Evolutionary conservation across 2,888 invertebrate genomes (phyloP), one percentile per base, ranked within the genome.

Genomic region (Ochlodes sylvanus): DNA sequence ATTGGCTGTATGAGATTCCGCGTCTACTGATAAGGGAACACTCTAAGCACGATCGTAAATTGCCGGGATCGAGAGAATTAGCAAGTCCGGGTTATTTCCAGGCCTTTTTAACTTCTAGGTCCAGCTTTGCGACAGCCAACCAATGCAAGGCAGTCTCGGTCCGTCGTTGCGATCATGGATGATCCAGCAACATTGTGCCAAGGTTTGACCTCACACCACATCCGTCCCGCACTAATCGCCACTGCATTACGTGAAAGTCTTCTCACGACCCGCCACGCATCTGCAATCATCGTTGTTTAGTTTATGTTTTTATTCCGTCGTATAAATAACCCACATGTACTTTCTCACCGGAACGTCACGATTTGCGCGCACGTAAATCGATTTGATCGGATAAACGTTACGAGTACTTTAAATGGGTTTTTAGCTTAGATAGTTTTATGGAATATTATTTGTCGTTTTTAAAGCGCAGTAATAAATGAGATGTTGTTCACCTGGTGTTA

Each of bases 181-280:
- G 14, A 10, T 12, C 14, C n/a, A n/a, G 52, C 52, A 50, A 50
- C 57, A 32, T 27, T 15, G 44, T 42, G 10, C 44, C 5, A 27
- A 27, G 17, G 14, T 27, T 21, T 7, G 34, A 34, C 67, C 68
- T 69, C 72, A 68, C 71, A 70, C 70, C 15, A 65, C 50, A 65
- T 57, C 64, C 64, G 64, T 19, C 34, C 61, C 57, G 38, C 19
- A 15, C 64, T 65, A 57, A 65, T 65, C 64, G 47, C 47, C 56
- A 56, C 52, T 62, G 19, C 52, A 55, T 52, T 44, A 64, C 57
- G 64, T 57, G 64, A 65, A 65, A 65, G 64, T 65, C 32, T 65
- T 65, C 64, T 65, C 64, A 65, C 64, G 64, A 65, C 64, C 57
- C 42, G n/a, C 55, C 55, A 55, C 54, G 54, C 63, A 38, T 61